Conservation (phyloP, 2,888 invertebrate species). For the Smittia sp. region DNA sequence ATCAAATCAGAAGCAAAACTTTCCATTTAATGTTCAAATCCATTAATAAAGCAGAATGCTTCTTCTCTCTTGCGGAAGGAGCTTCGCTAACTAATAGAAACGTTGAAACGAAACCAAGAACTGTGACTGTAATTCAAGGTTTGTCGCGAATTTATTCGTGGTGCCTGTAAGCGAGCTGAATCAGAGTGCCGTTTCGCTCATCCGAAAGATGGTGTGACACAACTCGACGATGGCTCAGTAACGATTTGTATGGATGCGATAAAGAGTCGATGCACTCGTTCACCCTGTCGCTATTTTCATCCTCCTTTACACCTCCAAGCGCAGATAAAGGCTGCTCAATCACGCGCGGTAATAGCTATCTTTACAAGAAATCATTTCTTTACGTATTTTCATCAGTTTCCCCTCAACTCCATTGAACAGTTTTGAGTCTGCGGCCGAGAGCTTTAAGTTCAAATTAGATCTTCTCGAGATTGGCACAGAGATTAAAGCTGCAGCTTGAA, state of each 20-base stretch:
- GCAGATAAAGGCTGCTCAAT: conserved; percentile 84
- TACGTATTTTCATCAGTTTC: neutral
- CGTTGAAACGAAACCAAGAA: conserved; percentile 1
- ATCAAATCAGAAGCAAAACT: conserved; percentile 2
- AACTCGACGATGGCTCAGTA: conserved; percentile 97
- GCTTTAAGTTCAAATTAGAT: neutral
- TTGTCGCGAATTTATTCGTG: conserved; percentile 98
- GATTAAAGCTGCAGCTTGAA: neutral
- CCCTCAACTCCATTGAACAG: neutral
- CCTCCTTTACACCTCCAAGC: conserved; percentile 99
- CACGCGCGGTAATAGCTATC: conserved; percentile 41
- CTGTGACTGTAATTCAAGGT: conserved; percentile 62
- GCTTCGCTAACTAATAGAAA: conserved; percentile 31
- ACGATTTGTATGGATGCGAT: conserved; percentile 99
- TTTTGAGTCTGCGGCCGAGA: neutral
- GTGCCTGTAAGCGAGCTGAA: conserved; percentile 96
- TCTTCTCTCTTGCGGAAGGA: conserved; percentile 22
- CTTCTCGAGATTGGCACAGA: neutral
- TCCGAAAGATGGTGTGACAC: conserved; percentile 93
- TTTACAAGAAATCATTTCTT: neutral
- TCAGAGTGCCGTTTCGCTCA: conserved; percentile 98
- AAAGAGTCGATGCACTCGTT: conserved; percentile 98
- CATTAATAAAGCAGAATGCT: conserved; percentile 41
- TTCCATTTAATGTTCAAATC: neutral
- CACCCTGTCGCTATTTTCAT: conserved; percentile 99